Percentiles rank a stretch among this genome's conserved stretches.
Evolutionary conservation across 2,888 invertebrate genomes (phyloP).

Genomic region (Stenotaenia linearis): DNA sequence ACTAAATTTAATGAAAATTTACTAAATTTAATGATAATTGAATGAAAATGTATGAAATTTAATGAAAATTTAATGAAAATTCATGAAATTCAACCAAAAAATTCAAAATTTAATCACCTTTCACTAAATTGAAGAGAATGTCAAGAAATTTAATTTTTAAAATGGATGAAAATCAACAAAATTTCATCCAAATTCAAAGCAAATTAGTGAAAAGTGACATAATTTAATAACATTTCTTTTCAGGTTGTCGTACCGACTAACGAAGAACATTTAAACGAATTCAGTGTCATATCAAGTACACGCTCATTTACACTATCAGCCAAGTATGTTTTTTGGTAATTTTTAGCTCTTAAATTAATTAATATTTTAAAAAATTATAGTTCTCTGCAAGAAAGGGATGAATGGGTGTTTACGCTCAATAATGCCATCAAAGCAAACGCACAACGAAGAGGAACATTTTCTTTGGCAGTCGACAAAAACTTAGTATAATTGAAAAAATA

Average conservation of each 20-base stretch:
- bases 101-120: too few relatives aligned
- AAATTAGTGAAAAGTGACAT: too few relatives aligned
- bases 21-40: too few relatives aligned
- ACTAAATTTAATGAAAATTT: too few relatives aligned
- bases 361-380: slow-evolving; percentile 40
- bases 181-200: too few relatives aligned
- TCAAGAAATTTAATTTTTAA: too few relatives aligned
- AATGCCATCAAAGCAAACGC: slow-evolving; percentile 51
- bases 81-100: too few relatives aligned
- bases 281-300: slow-evolving; percentile 53
- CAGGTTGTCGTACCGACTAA: slow-evolving; percentile 43
- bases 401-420: slow-evolving; percentile 52
- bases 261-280: slow-evolving; percentile 54
- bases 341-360: not conserved
- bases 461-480: slow-evolving; percentile 30
- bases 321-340: slow-evolving; percentile 47
- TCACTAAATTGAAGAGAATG: too few relatives aligned
- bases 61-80: too few relatives aligned
- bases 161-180: too few relatives aligned
- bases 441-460: slow-evolving; percentile 49
- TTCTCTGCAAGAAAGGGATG: slow-evolving; percentile 51
- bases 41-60: too few relatives aligned
- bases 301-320: slow-evolving; percentile 55
- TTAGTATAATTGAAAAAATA: not conserved
- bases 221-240: not conserved